These are phyloP conservation scores for Acridotheres tristis DNA, from an alignment of 2,797 vertebrate genomes.

Conservation along the genomic window DNA sequence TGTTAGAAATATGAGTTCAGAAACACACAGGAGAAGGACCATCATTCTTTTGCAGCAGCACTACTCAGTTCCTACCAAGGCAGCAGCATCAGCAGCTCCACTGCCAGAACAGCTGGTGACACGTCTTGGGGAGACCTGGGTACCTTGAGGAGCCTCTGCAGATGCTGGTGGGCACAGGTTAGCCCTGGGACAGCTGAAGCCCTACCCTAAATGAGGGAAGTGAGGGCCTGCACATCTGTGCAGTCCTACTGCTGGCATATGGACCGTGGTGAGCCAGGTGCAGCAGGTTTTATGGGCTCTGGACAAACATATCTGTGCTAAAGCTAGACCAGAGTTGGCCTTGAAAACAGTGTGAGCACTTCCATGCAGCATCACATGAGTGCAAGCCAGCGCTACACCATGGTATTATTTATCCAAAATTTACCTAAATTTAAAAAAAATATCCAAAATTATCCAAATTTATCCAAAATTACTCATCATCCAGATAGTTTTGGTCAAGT, in stretches of 20 bases:
- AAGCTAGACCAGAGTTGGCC: not conserved
- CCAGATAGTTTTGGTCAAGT: not conserved
- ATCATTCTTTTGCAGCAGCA: not conserved
- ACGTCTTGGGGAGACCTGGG: not conserved
- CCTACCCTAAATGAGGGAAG: not conserved
- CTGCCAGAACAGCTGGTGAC: not conserved
- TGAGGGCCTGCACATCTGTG: not conserved
- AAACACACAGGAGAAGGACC: not conserved
- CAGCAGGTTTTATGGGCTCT: not conserved
- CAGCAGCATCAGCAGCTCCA: not conserved
- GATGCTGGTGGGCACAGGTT: not conserved
- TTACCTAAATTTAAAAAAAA: accelerated
- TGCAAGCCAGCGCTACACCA: not conserved
- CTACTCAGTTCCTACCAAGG: not conserved
- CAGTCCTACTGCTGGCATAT: not conserved
- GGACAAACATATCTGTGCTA: not conserved
- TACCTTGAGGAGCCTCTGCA: not conserved
- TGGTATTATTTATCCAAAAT: not conserved
- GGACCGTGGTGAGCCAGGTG: accelerated
- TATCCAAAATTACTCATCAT: not conserved
- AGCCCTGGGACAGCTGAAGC: not conserved
- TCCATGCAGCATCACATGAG: not conserved
- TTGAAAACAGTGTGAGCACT: not conserved
- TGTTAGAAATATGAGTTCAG: not conserved
- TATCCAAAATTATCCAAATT: not conserved